Evolutionary conservation across 2,113 vertebrate genomes (phyloP), one percentile per base, ranked within the genome.

Genomic region (Pelvicachromis taeniatus): DNA sequence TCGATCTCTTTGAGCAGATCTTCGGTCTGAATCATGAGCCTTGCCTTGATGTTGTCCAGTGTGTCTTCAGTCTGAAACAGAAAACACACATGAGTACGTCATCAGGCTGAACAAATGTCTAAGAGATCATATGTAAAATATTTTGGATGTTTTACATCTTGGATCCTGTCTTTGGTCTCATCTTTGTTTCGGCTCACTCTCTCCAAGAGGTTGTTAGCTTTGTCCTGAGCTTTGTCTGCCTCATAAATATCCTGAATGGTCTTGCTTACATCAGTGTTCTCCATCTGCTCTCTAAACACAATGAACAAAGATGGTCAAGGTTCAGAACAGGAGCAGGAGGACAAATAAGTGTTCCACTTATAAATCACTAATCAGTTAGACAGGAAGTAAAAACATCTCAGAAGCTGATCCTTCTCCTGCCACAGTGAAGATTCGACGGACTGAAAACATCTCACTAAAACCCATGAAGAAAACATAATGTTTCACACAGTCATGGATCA

Each of bases 251-350:
- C 83, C 53, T 80, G 92, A 81, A 63, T 79, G 16, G 95, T 93
- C 78, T 96, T 92, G 5, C 82, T 90, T 65, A 95, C 85, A 70
- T 95, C 89, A 7, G 96, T 93, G 79, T 68, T 83, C 83, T 94
- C 94, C n/a, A 92, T 92, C 92, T 83, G 86, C 78, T 96, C 94
- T 87, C 98, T 99, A 82, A 92, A 93, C 77, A 93, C 48, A 63
- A 48, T 40, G 78, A 63, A 56, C 8, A 45, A 40, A 53, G 13
- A 21, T 11, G 13, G 63, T 61, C 9, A 35, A 23, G n/a, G 35
- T 40, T 40, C 35, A 68, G 0, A 68, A 42, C n/a, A 68, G 7
- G 0, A 23, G 0, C n/a, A 68, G 50, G 8, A 17, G 63, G 0
- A 42, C 12, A 14, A 42, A 21, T 23, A 16, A 14, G 63, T 23